phyloP scores from a whole-genome alignment of 1,140 invertebrate species.

The Saccostrea cuccullata region DNA sequence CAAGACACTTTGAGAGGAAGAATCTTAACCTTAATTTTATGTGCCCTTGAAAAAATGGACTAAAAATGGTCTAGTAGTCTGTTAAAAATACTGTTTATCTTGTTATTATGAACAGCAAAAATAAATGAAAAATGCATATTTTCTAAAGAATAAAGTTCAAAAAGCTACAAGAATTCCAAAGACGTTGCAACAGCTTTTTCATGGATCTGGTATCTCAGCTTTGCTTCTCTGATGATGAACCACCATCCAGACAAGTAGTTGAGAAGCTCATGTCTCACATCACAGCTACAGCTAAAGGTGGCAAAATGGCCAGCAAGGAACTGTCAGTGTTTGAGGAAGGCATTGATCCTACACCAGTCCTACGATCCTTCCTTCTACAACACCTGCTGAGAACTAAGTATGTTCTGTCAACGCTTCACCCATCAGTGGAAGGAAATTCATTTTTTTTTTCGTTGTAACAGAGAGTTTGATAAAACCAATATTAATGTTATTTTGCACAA shows the following conservation, averaged over 20 bases:
- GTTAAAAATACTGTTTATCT: too few relatives aligned
- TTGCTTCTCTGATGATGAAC: constrained; percentile 67
- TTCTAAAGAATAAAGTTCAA: neutral
- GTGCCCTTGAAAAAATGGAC: too few relatives aligned
- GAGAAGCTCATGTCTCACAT: constrained; percentile 68
- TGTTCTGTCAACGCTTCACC: neutral
- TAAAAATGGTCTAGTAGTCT: too few relatives aligned
- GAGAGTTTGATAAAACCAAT: too few relatives aligned
- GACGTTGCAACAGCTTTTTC: constrained; percentile 68
- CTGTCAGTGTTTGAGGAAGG: constrained; percentile 65
- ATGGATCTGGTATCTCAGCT: constrained; percentile 73
- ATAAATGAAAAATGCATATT: neutral
- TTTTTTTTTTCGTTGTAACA: too few relatives aligned
- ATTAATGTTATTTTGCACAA: too few relatives aligned
- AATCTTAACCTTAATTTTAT: too few relatives aligned
- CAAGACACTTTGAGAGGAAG: too few relatives aligned
- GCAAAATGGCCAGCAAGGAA: constrained; percentile 58
- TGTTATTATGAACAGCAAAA: too few relatives aligned
- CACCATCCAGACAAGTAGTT: constrained; percentile 67
- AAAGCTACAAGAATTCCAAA: constrained; percentile 51
- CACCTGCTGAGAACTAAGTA: constrained; percentile 63
- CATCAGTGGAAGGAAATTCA: too few relatives aligned
- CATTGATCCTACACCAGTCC: constrained; percentile 71
- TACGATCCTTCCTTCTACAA: constrained; percentile 71
- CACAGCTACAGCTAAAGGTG: constrained; percentile 42